Percentiles rank a stretch among this genome's conserved stretches.
phyloP scores from a whole-genome alignment of 2,797 vertebrate genomes.

The Chromobotia macracanthus region DNA sequence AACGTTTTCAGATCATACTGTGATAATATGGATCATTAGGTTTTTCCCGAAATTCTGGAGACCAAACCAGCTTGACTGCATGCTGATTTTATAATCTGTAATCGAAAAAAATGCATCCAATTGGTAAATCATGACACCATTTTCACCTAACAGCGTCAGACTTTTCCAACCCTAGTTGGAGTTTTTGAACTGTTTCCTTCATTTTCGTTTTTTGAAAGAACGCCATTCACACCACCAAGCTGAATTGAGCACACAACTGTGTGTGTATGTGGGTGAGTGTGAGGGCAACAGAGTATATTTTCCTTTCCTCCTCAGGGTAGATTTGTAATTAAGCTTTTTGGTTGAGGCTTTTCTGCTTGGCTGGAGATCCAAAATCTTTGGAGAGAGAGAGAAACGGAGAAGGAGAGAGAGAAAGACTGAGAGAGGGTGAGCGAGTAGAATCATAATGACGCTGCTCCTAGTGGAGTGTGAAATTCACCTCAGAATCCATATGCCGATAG shows the following conservation, averaged over 20 bases:
- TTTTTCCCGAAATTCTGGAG: no score
- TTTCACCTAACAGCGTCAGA: not conserved
- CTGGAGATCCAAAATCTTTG: slow-evolving; percentile 44
- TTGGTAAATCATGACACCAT: not conserved
- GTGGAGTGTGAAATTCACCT: slow-evolving; percentile 57
- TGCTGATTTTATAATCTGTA: no score
- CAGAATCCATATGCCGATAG: slow-evolving; percentile 47
- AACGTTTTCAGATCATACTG: not conserved
- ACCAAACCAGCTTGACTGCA: not conserved
- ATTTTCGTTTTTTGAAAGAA: not conserved
- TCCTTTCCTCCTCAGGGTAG: slow-evolving; percentile 55
- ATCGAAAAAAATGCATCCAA: no score
- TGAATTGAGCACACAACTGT: not conserved
- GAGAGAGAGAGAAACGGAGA: slow-evolving; percentile 36
- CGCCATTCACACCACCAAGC: not conserved
- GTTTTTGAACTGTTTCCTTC: not conserved
- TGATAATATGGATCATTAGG: not conserved
- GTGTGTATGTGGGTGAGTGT: not conserved
- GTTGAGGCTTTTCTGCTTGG: slow-evolving; percentile 49
- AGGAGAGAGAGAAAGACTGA: slow-evolving; percentile 14
- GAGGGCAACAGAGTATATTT: slow-evolving; percentile 35
- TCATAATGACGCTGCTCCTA: slow-evolving; percentile 50
- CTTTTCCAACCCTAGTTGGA: not conserved
- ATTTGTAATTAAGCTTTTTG: slow-evolving; percentile 57
- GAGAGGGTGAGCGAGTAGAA: slow-evolving; percentile 30